phyloP scores from a whole-genome alignment of 2,888 invertebrate genomes.

The Callimorpha dominula region DNA sequence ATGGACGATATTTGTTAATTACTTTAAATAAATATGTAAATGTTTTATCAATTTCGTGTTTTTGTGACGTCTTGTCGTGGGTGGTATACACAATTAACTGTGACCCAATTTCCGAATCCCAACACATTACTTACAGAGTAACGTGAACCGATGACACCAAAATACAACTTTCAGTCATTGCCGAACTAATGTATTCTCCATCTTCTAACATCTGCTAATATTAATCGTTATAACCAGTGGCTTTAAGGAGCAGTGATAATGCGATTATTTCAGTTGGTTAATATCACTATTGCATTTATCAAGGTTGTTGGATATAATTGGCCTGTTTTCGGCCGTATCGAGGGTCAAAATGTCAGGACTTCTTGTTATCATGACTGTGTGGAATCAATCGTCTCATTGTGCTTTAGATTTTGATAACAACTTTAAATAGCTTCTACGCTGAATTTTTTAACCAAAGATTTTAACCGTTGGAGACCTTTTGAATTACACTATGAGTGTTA shows the following conservation, averaged over 20 bases:
- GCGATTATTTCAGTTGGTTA: conserved; percentile 28
- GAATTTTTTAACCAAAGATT: neutral
- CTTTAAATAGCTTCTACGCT: neutral
- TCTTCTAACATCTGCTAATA: conserved; percentile 14
- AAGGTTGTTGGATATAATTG: conserved; percentile 37
- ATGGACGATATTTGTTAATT: neutral
- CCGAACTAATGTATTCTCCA: conserved; percentile 15
- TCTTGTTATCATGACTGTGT: conserved; percentile 31
- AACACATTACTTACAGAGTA: conserved; percentile 3
- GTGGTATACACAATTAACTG: neutral
- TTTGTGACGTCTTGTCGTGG: neutral
- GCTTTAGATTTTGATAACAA: neutral
- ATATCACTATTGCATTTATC: conserved; percentile 40
- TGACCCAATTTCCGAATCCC: conserved; percentile 9
- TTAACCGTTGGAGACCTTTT: too few relatives aligned
- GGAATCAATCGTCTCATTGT: conserved; percentile 43
- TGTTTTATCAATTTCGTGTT: conserved; percentile 1
- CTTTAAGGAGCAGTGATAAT: conserved; percentile 33
- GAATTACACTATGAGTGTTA: neutral
- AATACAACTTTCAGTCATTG: conserved; percentile 18
- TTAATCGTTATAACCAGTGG: conserved; percentile 26
- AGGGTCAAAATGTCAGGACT: conserved; percentile 43
- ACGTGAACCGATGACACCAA: conserved; percentile 16
- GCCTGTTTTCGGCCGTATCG: conserved; percentile 44
- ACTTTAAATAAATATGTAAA: neutral